phyloP scores from a whole-genome alignment of 2,888 invertebrate genomes.

The Hololepta plana region DNA sequence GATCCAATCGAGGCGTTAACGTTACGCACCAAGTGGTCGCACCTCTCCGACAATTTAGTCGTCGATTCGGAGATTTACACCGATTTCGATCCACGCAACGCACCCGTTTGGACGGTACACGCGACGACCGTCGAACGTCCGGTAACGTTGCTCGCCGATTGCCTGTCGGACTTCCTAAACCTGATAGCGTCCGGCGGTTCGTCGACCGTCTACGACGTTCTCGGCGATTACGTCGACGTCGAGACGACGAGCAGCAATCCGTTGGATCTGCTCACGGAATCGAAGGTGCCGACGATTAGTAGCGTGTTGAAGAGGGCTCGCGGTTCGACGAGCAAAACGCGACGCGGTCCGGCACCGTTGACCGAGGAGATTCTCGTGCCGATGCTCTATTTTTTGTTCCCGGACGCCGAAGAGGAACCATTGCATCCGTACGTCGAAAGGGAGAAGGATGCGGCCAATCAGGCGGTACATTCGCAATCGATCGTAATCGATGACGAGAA shows the following conservation, averaged over 20 bases:
- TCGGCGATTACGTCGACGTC: constrained; percentile 31
- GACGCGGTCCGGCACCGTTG: constrained; percentile 56
- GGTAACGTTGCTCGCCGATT: constrained; percentile 59
- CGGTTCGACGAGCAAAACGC: constrained; percentile 22
- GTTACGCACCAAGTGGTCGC: constrained; percentile 72
- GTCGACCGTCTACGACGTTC: constrained; percentile 30
- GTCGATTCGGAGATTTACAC: constrained; percentile 77
- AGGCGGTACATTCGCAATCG: background rate
- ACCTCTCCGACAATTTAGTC: constrained; percentile 66
- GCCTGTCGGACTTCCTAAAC: constrained; percentile 50
- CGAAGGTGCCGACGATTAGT: constrained; percentile 47
- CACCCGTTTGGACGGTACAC: constrained; percentile 63
- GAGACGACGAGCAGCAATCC: constrained; percentile 32
- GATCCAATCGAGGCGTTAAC: constrained; percentile 65
- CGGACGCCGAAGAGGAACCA: constrained; percentile 59
- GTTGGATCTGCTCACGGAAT: constrained; percentile 56
- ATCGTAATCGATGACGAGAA: background rate
- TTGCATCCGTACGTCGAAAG: constrained; percentile 34
- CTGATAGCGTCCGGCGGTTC: constrained; percentile 39
- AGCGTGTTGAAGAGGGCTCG: constrained; percentile 36
- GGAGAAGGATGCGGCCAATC: constrained; percentile 10
- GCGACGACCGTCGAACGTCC: constrained; percentile 48
- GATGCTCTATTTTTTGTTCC: constrained; percentile 69
- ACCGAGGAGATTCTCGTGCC: constrained; percentile 55
- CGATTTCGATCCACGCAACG: constrained; percentile 68